These are phyloP conservation scores for Drosophila bunnanda DNA, from an alignment of 2,888 invertebrate genomes.

Conservation along the genomic window DNA sequence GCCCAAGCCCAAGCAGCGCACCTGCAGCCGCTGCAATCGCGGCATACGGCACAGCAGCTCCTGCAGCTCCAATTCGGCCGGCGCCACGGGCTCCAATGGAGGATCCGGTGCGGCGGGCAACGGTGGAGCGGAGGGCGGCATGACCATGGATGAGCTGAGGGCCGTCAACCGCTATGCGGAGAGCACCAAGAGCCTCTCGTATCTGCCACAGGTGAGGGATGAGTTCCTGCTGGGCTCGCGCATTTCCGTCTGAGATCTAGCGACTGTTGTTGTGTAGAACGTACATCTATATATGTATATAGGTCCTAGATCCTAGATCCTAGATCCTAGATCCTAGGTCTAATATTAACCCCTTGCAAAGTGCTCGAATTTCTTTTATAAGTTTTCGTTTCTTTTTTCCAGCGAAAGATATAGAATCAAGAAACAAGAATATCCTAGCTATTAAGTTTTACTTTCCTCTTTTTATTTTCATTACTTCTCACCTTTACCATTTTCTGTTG, in stretches of 20 bases:
- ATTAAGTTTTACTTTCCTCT: constrained; percentile 10
- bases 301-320: constrained; percentile 33
- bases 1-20: constrained; percentile 63
- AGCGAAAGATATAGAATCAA: constrained; percentile 54
- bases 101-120: constrained; percentile 60
- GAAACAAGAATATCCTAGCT: constrained; percentile 47
- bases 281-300: constrained; percentile 34
- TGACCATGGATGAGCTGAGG: constrained; percentile 93
- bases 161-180: constrained; percentile 96
- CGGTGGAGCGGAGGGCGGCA: constrained; percentile 84
- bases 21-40: constrained; percentile 83
- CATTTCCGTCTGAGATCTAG: constrained; percentile 82
- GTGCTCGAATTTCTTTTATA: constrained; percentile 54
- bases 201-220: constrained; percentile 93
- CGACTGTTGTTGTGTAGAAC: constrained; percentile 26
- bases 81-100: constrained; percentile 81
- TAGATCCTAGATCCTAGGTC: constrained; percentile 40
- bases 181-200: constrained; percentile 95
- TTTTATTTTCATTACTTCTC: constrained; percentile 1
- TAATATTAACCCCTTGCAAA: constrained; percentile 43
- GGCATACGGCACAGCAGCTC: constrained; percentile 84
- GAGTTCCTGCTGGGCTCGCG: constrained; percentile 84
- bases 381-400: constrained; percentile 71
- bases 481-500: constrained; percentile 19
- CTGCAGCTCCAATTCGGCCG: constrained; percentile 87